These are phyloP conservation scores for Brachionus sp. DNA, from an alignment of 1,140 invertebrate species.

Conservation along the genomic window DNA sequence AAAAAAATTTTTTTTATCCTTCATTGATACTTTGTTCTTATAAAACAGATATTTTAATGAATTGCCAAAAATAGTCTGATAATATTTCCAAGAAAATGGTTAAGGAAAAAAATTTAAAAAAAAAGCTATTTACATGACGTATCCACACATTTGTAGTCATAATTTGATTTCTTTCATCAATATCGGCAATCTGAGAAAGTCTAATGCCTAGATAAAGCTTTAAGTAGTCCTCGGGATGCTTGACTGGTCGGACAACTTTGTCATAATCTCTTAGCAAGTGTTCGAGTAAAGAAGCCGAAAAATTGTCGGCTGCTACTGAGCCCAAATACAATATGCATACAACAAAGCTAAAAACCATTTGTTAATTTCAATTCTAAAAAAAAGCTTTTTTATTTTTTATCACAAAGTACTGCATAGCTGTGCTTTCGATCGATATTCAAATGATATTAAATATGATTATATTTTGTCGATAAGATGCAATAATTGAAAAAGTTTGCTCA, in stretches of 20 bases:
- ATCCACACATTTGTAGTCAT: constrained; percentile 63
- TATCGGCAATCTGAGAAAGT: constrained; percentile 40
- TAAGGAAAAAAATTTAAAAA: too few species aligned
- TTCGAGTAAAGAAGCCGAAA: neutral
- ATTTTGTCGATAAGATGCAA: neutral
- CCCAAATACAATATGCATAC: neutral
- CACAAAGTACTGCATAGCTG: neutral
- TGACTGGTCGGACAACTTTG: neutral
- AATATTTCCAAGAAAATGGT: too few species aligned
- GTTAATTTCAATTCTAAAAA: neutral
- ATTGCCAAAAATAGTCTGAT: neutral
- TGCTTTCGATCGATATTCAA: neutral
- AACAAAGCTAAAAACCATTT: neutral
- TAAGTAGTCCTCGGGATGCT: neutral
- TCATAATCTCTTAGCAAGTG: constrained; percentile 32
- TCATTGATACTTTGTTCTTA: too few species aligned
- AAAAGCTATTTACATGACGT: constrained; percentile 50
- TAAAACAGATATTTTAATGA: too few species aligned
- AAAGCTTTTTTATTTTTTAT: neutral
- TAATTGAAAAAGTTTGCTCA: neutral
- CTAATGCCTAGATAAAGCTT: constrained; percentile 33
- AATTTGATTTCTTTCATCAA: constrained; percentile 61
- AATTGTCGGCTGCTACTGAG: neutral
- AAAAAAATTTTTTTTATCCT: too few species aligned
- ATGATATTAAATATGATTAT: neutral